Percentiles rank a stretch among this genome's conserved stretches.
Evolutionary conservation across 2,797 vertebrate species (phyloP).

Genomic region (Syndactyla subalaris): DNA sequence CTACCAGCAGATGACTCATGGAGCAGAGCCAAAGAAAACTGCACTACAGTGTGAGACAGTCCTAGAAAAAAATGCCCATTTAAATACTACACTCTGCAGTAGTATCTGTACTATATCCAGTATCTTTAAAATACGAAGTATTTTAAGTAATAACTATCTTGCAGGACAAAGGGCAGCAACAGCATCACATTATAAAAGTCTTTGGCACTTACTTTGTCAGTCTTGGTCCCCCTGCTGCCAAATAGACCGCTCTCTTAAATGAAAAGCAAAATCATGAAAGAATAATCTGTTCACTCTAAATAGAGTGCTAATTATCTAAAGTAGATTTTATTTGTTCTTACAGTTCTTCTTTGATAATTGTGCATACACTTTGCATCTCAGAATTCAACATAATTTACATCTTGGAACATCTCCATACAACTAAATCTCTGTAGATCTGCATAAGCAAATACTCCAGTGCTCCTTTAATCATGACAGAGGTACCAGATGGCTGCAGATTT

Average conservation of each 20-base stretch:
- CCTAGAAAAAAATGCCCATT: not conserved
- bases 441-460: not conserved
- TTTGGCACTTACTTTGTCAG: not conserved
- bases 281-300: not conserved
- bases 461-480: conserved; percentile 14
- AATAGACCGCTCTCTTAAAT: not conserved
- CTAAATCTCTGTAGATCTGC: not conserved
- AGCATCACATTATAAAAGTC: not conserved
- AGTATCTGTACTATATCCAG: not conserved
- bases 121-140: not conserved
- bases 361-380: not conserved
- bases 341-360: not conserved
- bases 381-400: conserved; percentile 1
- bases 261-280: not conserved
- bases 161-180: not conserved
- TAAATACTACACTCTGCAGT: not conserved
- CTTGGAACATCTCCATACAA: not conserved
- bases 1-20: not conserved
- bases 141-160: not conserved
- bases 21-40: not conserved
- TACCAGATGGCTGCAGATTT: conserved; percentile 34
- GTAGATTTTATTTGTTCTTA: conserved; percentile 1
- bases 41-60: not conserved
- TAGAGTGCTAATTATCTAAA: not conserved
- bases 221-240: not conserved